Evolutionary conservation across 2,888 invertebrate species (phyloP).

Genomic region (Platycheirus albimanus): DNA sequence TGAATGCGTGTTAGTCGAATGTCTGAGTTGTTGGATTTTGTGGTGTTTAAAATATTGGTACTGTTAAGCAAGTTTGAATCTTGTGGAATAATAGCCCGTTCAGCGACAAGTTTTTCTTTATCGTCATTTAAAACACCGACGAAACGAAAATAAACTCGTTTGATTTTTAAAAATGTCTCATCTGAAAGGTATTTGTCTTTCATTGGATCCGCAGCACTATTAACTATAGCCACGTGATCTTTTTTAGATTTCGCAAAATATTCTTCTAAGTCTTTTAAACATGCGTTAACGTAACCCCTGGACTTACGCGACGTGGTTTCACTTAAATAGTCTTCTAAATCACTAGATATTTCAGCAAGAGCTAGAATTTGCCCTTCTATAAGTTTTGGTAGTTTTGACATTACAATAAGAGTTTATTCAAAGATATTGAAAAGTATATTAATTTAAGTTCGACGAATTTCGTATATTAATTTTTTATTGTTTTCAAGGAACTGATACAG

Average conservation of each 20-base stretch:
- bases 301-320: neutral
- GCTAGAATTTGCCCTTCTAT: neutral
- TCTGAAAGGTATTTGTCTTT: too few relatives aligned
- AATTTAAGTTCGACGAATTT: too few relatives aligned
- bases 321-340: neutral
- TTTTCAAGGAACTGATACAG: too few relatives aligned
- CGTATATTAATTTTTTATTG: too few relatives aligned
- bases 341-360: constrained; percentile 2
- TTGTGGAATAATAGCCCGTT: neutral
- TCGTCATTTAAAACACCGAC: neutral
- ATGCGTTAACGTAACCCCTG: neutral
- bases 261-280: constrained; percentile 3
- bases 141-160: neutral
- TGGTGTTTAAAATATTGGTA: constrained; percentile 6
- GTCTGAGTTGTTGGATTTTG: constrained; percentile 8
- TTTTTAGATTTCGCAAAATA: neutral
- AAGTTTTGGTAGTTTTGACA: neutral
- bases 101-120: neutral
- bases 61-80: neutral
- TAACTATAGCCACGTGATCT: constrained; percentile 4
- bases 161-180: neutral
- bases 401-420: neutral
- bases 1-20: neutral
- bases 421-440: too few relatives aligned
- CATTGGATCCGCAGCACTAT: neutral